Percentiles rank a stretch among this genome's conserved stretches.
Conservation (phyloP, 1,140 invertebrate species). For the Halictus rubicundus region DNA sequence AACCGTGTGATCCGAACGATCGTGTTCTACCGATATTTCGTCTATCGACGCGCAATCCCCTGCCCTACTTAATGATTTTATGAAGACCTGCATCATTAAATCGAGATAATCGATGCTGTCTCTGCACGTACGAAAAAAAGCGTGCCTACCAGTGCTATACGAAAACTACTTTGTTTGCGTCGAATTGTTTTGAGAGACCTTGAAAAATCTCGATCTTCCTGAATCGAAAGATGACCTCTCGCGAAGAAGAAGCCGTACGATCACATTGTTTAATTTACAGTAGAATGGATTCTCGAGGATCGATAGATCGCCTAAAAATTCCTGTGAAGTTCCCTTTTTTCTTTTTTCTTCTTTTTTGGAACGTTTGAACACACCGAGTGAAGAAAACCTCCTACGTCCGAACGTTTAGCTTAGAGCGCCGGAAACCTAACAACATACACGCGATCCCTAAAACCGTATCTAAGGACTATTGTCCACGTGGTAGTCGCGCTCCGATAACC, state of each 20-base stretch:
- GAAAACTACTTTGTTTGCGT: too few species aligned
- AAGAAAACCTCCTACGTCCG: neutral
- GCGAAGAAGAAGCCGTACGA: too few species aligned
- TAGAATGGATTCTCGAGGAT: too few species aligned
- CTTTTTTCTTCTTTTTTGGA: neutral
- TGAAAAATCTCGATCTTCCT: too few species aligned
- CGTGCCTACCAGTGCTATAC: too few species aligned
- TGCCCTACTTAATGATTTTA: too few species aligned
- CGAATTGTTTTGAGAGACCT: too few species aligned
- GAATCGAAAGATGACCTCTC: too few species aligned
- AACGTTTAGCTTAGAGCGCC: neutral
- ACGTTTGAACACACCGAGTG: neutral
- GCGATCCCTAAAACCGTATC: neutral
- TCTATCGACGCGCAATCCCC: neutral
- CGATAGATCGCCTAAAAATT: neutral
- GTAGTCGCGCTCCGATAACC: neutral
- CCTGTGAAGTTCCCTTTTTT: neutral
- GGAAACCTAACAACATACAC: neutral
- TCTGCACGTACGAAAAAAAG: neutral
- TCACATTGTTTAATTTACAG: too few species aligned
- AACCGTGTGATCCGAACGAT: too few species aligned
- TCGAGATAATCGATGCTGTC: neutral
- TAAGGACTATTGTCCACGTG: neutral
- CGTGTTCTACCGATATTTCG: too few species aligned
- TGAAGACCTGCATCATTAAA: constrained; percentile 1